Evolutionary conservation across 2,797 vertebrate species (phyloP).

Genomic region (Arnoldichthys spilopterus): DNA sequence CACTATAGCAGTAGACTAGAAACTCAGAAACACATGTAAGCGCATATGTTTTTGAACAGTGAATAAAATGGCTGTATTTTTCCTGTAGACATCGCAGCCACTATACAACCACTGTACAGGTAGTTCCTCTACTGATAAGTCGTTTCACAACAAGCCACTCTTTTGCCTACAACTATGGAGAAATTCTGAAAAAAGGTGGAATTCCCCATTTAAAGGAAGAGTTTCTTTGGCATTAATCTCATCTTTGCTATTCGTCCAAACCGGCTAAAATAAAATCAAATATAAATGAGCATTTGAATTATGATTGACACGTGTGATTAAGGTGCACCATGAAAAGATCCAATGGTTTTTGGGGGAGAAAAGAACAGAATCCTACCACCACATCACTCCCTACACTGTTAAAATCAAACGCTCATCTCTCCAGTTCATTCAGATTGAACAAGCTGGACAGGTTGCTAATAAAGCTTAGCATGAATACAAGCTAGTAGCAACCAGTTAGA

Average conservation of each 20-base stretch:
- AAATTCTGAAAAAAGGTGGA: too few relatives aligned
- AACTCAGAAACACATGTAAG: too few relatives aligned
- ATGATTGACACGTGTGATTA: not conserved
- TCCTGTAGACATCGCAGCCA: too few relatives aligned
- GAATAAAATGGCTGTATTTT: too few relatives aligned
- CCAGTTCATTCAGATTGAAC: not conserved
- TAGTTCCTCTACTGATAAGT: too few relatives aligned
- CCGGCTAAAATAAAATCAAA: conserved; percentile 35
- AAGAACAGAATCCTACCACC: conserved; percentile 1
- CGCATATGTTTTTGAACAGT: too few relatives aligned
- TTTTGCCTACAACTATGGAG: too few relatives aligned
- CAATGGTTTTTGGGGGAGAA: not conserved
- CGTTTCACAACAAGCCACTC: too few relatives aligned
- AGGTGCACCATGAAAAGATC: not conserved
- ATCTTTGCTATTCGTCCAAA: conserved; percentile 24
- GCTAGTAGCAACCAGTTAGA: not conserved
- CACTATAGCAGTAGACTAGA: too few relatives aligned
- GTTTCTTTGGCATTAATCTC: conserved; percentile 81
- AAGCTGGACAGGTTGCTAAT: not conserved
- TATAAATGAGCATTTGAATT: not conserved
- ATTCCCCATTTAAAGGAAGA: conserved; percentile 58
- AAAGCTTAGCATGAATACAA: not conserved
- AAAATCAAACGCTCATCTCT: not conserved
- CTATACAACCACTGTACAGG: too few relatives aligned
- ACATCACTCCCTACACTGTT: not conserved